Conservation (phyloP, 2,113 vertebrate genomes). For the Bubo bubo region DNA sequence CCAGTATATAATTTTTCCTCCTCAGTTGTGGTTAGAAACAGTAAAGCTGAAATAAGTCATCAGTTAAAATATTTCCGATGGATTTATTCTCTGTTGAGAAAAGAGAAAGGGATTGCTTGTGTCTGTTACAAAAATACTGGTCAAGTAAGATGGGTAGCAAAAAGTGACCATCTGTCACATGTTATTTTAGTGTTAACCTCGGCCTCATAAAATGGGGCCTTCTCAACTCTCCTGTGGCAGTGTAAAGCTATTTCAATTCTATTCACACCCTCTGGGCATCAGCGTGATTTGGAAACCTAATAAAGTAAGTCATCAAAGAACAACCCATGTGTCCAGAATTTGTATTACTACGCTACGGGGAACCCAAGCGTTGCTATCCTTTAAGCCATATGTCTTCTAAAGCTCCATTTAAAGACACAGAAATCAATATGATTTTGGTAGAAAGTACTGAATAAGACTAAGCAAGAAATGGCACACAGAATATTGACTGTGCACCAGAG, state of each 20-base stretch:
- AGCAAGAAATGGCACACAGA: not conserved
- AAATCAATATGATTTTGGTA: slow-evolving; percentile 56
- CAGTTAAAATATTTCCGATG: not conserved
- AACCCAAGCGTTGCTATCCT: not conserved
- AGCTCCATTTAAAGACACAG: slow-evolving; percentile 41
- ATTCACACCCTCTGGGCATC: slow-evolving; percentile 57
- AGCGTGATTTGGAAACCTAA: slow-evolving; percentile 69
- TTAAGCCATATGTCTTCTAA: slow-evolving; percentile 57
- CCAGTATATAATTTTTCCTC: not conserved
- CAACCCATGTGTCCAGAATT: slow-evolving; percentile 59
- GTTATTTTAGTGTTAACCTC: slow-evolving; percentile 62
- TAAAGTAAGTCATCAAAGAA: slow-evolving; percentile 69
- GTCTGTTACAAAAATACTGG: not conserved
- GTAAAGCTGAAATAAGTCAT: not conserved
- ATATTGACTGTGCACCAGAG: not conserved
- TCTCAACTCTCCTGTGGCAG: slow-evolving; percentile 26
- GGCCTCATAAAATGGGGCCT: slow-evolving; percentile 25
- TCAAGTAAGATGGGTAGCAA: slow-evolving; percentile 7
- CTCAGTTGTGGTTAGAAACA: not conserved
- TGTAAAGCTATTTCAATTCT: slow-evolving; percentile 68
- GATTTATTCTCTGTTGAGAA: not conserved
- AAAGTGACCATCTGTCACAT: slow-evolving; percentile 68
- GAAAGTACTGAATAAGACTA: not conserved
- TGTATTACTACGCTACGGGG: slow-evolving; percentile 49
- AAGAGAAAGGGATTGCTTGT: not conserved